phyloP scores from a whole-genome alignment of 2,113 vertebrate genomes.

The Dasypus novemcinctus region DNA sequence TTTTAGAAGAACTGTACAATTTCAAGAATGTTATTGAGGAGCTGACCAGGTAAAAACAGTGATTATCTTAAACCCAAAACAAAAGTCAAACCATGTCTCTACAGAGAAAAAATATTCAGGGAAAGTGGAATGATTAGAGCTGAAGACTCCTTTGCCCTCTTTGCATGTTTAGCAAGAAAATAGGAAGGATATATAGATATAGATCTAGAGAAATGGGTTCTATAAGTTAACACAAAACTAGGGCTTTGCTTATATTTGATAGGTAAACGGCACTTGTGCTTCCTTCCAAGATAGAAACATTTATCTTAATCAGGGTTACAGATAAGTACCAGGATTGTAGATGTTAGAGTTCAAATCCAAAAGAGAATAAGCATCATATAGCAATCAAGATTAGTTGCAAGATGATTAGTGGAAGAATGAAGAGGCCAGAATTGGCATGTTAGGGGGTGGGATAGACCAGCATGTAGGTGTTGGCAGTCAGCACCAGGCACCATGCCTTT shows the following conservation, averaged over 20 bases:
- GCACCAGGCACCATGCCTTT: background rate
- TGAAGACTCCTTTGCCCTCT: background rate
- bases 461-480: background rate
- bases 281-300: background rate
- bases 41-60: conserved; percentile 83
- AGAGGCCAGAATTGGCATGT: background rate
- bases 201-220: background rate
- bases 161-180: conserved; percentile 12
- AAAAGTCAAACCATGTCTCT: background rate
- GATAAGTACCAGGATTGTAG: background rate
- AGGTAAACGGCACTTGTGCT: background rate
- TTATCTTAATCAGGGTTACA: background rate
- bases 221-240: background rate
- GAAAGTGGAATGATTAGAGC: background rate
- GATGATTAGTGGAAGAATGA: background rate
- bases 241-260: background rate
- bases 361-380: background rate
- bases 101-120: background rate
- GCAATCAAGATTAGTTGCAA: background rate
- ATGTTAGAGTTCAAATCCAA: conserved; percentile 15
- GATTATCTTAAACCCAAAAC: background rate
- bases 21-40: conserved; percentile 87
- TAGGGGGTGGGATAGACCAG: background rate
- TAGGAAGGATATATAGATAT: background rate
- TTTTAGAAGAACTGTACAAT: conserved; percentile 87